These are phyloP conservation scores for Salmo trutta DNA, from an alignment of 2,797 vertebrate species.

Conservation along the genomic window DNA sequence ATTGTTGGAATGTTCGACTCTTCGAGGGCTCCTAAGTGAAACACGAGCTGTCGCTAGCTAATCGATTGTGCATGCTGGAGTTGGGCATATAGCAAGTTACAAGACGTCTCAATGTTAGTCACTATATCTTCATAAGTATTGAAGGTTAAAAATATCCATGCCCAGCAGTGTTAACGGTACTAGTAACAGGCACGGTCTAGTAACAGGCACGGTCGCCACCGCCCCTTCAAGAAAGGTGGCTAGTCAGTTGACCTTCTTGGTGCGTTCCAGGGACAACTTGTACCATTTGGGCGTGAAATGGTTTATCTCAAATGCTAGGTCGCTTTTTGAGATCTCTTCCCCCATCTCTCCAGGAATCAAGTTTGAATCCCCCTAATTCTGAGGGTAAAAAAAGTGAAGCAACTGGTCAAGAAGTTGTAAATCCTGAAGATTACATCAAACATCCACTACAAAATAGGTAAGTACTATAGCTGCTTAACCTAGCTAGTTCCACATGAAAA, in stretches of 20 bases:
- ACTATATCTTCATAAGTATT: too few relatives aligned
- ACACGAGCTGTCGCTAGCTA: too few relatives aligned
- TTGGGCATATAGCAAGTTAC: too few relatives aligned
- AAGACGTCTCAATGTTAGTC: too few relatives aligned
- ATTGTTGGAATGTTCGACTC: too few relatives aligned
- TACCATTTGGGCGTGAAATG: too few relatives aligned
- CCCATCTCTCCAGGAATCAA: conserved; percentile 76
- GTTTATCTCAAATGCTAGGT: too few relatives aligned
- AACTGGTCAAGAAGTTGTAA: conserved; percentile 77
- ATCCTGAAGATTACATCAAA: conserved; percentile 89
- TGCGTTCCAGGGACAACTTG: neutral
- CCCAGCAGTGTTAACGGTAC: neutral
- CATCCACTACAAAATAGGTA: conserved; percentile 96
- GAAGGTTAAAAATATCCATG: too few relatives aligned
- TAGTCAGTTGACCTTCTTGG: neutral
- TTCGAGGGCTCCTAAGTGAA: too few relatives aligned
- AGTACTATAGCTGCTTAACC: conserved; percentile 19
- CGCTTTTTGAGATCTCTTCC: neutral
- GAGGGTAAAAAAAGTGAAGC: conserved; percentile 85
- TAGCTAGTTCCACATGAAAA: neutral
- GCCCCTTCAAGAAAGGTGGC: neutral
- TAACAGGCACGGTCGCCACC: neutral
- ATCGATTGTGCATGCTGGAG: too few relatives aligned
- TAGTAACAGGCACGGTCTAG: neutral
- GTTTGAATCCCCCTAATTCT: conserved; percentile 79